Conservation (phyloP, 1,140 invertebrate species). For the Drosophila lacteicornis region DNA sequence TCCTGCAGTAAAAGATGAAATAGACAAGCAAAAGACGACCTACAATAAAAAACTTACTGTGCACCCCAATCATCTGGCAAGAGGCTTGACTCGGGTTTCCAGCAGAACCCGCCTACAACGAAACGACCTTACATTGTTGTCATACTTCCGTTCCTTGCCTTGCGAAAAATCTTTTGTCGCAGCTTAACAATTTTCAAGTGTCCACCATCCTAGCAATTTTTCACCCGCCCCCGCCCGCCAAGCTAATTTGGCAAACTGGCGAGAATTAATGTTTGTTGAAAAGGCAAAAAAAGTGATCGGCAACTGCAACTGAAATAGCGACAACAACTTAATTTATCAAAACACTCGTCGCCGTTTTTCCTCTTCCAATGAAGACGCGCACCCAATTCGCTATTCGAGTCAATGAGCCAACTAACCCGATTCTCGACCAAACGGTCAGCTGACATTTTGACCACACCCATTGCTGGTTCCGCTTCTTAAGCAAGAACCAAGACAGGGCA, state of each 20-base stretch:
- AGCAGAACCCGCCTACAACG: too few species aligned
- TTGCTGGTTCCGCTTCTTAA: constrained; percentile 2
- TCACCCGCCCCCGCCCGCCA: not conserved
- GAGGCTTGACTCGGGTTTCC: too few species aligned
- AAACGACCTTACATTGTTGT: constrained; percentile 12
- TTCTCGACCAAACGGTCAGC: constrained; percentile 40
- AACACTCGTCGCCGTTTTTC: constrained; percentile 42
- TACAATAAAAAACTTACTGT: too few species aligned
- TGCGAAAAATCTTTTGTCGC: constrained; percentile 45
- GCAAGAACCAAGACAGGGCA: not conserved
- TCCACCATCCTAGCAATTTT: constrained; percentile 10
- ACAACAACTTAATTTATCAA: constrained; percentile 79
- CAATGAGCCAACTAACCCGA: constrained; percentile 63
- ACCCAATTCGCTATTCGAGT: not conserved
- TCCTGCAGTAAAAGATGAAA: too few species aligned
- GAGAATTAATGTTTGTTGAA: constrained; percentile 41
- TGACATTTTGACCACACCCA: constrained; percentile 33
- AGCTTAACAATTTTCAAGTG: constrained; percentile 61
- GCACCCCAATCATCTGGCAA: too few species aligned
- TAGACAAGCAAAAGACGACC: too few species aligned
- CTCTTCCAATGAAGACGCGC: not conserved
- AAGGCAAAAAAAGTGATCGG: constrained; percentile 18
- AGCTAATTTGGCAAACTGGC: constrained; percentile 63
- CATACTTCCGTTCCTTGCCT: constrained; percentile 18
- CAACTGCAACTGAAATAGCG: constrained; percentile 54